Evolutionary conservation across 2,113 vertebrate species (phyloP), one percentile per base, ranked within the genome.

Genomic region (Cervus canadensis): DNA sequence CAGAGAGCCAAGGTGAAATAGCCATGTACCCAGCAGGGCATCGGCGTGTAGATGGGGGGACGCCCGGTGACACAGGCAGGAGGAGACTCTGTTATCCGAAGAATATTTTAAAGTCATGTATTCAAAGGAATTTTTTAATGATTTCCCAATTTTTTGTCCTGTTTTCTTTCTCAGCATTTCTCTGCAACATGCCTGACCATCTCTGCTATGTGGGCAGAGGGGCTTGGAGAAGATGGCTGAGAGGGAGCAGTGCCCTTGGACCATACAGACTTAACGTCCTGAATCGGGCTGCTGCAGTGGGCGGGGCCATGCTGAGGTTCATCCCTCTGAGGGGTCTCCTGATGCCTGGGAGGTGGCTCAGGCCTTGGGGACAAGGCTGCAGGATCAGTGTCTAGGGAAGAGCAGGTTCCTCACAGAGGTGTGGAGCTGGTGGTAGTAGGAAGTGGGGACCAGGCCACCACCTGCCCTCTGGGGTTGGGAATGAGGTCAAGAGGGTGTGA

Each of bases 41-140:
- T 15, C 4, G 0, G 14, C 5, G 28, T 0, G 0, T 3, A 1
- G 78, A 17, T 0, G 0, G 3, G 5, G 40, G 28, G 1, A 14
- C 0, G 6, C n/a, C 21, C 2, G 3, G 28, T 12, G 56, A 11
- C 19, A 2, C 12, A 7, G n/a, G 82, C 54, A 11, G 15, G 16
- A 11, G n/a, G 28, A 8, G 30, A 25, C 1, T 43, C 23, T 26
- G 17, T 26, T 8, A 26, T 86, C 98, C 9, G 7, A 60, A 74
- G 74, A 15, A 14, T 33, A 9, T 19, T 43, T 62, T 62, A 40
- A 62, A 45, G 50, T n/a, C 21, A 9, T 5, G 15, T 13, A 33
- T 59, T 26, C 25, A 50, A 52, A 60, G 59, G 13, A 12, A n/a
- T 7, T 9, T 50, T 28, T 16, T n/a, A 30, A 83, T 19, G 26